phyloP scores from a whole-genome alignment of 2,797 vertebrate genomes.

The Vultur gryphus region DNA sequence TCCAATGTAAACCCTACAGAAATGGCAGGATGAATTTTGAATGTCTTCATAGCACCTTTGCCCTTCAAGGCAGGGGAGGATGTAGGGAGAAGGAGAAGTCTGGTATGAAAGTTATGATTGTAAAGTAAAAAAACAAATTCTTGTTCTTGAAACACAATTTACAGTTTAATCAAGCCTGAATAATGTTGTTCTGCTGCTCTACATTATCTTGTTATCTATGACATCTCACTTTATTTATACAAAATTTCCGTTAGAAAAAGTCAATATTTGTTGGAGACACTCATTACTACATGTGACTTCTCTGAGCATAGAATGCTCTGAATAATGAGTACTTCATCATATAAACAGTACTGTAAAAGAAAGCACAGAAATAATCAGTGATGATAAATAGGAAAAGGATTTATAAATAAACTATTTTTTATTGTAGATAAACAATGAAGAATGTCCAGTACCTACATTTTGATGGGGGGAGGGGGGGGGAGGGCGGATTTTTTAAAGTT shows the following conservation, averaged over 20 bases:
- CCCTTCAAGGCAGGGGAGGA: neutral
- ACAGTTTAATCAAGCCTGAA: neutral
- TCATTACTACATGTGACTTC: neutral
- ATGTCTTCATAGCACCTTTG: neutral
- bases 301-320: neutral
- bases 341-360: neutral
- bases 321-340: neutral
- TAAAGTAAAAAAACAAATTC: neutral
- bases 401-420: neutral
- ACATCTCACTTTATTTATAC: neutral
- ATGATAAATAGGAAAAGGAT: neutral
- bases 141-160: neutral
- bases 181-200: neutral
- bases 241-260: neutral
- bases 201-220: neutral
- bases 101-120: neutral
- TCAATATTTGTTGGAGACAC: neutral
- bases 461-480: rapidly evolving
- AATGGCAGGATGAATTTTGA: neutral
- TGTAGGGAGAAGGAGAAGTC: neutral
- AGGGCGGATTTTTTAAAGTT: neutral
- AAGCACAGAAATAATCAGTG: neutral
- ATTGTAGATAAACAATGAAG: neutral
- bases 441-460: neutral
- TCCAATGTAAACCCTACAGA: neutral